Evolutionary conservation across 2,888 invertebrate species (phyloP).

Genomic region (Eugnorisma glareosa): DNA sequence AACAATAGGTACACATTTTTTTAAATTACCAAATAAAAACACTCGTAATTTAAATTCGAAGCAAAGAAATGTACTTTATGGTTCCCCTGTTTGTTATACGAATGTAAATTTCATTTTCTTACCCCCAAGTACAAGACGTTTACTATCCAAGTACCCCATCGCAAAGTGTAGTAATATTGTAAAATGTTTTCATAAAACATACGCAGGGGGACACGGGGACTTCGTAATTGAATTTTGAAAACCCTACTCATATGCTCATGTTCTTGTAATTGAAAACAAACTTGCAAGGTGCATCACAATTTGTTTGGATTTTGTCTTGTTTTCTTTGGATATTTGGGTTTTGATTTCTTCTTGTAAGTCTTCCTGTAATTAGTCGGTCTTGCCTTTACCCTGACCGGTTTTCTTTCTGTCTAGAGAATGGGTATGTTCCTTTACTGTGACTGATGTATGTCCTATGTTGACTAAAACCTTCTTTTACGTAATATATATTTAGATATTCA

Average conservation of each 20-base stretch:
- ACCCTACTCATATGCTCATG: constrained; percentile 71
- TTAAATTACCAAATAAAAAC: constrained; percentile 58
- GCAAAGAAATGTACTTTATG: constrained; percentile 67
- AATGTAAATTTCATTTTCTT: constrained; percentile 77
- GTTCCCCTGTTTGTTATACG: constrained; percentile 71
- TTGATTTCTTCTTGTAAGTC: not conserved
- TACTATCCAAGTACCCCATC: constrained; percentile 74
- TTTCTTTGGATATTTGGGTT: not conserved
- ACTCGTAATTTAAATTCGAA: constrained; percentile 66
- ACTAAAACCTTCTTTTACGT: not conserved
- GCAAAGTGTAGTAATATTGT: constrained; percentile 76
- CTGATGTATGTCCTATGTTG: not conserved
- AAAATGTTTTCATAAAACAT: constrained; percentile 84
- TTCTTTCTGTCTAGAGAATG: not conserved
- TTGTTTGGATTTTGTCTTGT: not conserved
- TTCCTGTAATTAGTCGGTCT: not conserved
- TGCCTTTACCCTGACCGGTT: not conserved
- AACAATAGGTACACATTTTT: constrained; percentile 38
- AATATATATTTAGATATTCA: not conserved
- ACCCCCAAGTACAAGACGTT: constrained; percentile 74
- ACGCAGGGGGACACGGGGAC: constrained; percentile 76
- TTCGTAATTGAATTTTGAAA: constrained; percentile 85
- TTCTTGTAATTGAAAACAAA: constrained; percentile 68
- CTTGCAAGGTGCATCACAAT: constrained; percentile 50
- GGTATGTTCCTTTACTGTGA: not conserved